Base-by-base conservation (phyloP, 2,888 invertebrate species). In the Drosophila acutilabella region DNA sequence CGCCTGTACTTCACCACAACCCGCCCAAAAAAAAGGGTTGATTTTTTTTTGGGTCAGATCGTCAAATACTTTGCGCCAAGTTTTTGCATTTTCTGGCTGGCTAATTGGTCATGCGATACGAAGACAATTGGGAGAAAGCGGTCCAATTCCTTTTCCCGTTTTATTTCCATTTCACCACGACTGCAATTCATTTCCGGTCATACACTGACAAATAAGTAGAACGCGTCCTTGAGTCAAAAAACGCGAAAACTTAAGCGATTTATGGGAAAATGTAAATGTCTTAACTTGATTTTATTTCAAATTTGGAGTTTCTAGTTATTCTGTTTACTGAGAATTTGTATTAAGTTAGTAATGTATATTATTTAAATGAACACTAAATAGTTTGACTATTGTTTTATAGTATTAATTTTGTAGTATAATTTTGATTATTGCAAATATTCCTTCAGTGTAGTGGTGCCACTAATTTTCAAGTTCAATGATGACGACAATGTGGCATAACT, bases 61-160 rank as follows among this genome's bases (percentile, higher is more conserved):
- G 56, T 61, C 64, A 70, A 73, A 64, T 61, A 45, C 77, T 72
- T 40, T 61, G 42, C 23, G 47, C 26, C 36, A 57, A 69, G 58
- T 56, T 59, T 65, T 65, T 70, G 74, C 74, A 70, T 72, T 76
- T 80, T 47, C 70, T 53, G 70, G 42, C 45, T 41, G 65, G 69
- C 66, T 86, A 84, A 84, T 84, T 84, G 88, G 83, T 80, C 80
- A 83, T 86, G 76, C 76, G 78, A 84, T 86, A 78, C 73, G 33
- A 70, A 57, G 59, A 40, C 68, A 54, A n/a, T 14, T 26, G 61
- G 56, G 30, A 30, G 30, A 18, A 41, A 16, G 16, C 23, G 23
- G 16, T 40, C 40, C 41, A 10, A 5, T 23, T 48, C 7, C 11
- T 13, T 14, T 10, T n/a, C 30, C 16, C 30, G 33, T 10, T n/a